Evolutionary conservation across 2,797 vertebrate genomes (phyloP), one percentile per base, ranked within the genome.

Genomic region (Euthynnus affinis): DNA sequence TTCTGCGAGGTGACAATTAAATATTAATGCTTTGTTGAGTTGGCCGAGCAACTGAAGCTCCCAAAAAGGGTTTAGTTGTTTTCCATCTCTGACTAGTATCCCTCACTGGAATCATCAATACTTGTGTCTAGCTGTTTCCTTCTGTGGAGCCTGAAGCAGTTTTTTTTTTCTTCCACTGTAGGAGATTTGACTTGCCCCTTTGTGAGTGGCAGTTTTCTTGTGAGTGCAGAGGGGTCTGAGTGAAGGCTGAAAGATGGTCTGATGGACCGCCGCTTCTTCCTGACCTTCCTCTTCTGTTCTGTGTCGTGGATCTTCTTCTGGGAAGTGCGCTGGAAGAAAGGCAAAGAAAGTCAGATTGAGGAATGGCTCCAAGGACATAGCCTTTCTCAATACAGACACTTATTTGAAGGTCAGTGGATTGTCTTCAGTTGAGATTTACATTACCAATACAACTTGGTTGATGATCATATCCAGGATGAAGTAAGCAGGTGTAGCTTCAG

Each of bases 331-430:
- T 94, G 94, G 96, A 96, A 95, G 91, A 95, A 93, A 91, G 89
- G 93, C 78, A 91, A 95, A 89, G 92, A 95, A 71, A 93, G 86
- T 93, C 95, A 95, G 88, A 94, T 96, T 90, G 95, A 96, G 95
- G 96, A 96, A 96, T 96, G 96, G 95, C 88, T 95, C 61, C 94
- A 94, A 82, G 71, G 76, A 74, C 94, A 94, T 88, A 89, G 88
- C 73, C 94, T 97, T 89, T 95, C 92, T 86, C 93, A 97, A 76
- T 96, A 97, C 96, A 96, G 94, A 68, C 93, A 95, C 87, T 94
- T 96, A 68, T 96, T 94, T 96, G 96, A 99, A 97, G 98, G 98
- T 99, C 84, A 88, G 92, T 90, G 62, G 75, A 5, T 58, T 56
- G 32, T 44, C 32, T 65, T 49, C 12, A 29, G 74, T 66, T 82